phyloP scores from a whole-genome alignment of 2,888 invertebrate species.

The Physocephala rufipes region DNA sequence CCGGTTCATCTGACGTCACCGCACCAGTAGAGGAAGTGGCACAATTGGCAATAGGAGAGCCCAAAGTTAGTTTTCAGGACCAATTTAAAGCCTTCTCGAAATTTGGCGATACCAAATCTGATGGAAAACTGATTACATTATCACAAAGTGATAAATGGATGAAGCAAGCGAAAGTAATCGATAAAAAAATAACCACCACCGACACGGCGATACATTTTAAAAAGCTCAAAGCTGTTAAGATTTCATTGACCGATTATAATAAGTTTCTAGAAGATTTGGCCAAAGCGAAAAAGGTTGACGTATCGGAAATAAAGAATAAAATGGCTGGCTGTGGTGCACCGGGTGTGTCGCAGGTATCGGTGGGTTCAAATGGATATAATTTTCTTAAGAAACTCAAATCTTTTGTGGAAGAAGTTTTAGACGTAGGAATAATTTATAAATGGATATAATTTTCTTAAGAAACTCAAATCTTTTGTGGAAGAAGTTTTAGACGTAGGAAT shows the following conservation, averaged over 20 bases:
- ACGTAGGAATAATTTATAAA: not conserved
- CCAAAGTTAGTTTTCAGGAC: constrained; percentile 69
- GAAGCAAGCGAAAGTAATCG: constrained; percentile 88
- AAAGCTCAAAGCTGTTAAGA: constrained; percentile 84
- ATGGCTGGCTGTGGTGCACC: constrained; percentile 83
- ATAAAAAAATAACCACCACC: constrained; percentile 86
- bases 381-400: not conserved
- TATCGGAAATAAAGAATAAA: constrained; percentile 82
- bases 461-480: not conserved
- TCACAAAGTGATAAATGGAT: constrained; percentile 94
- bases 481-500: not conserved
- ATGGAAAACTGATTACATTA: constrained; percentile 85
- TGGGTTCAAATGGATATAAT: constrained; percentile 37
- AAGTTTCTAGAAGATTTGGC: constrained; percentile 87
- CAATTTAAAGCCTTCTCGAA: constrained; percentile 84
- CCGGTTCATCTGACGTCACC: constrained; percentile 43
- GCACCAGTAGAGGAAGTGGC: constrained; percentile 61
- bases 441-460: not conserved
- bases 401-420: not conserved
- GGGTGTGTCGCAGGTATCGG: constrained; percentile 67
- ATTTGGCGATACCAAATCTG: constrained; percentile 87
- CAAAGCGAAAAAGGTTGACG: constrained; percentile 82
- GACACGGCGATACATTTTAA: constrained; percentile 92
- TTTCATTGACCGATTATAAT: constrained; percentile 80
- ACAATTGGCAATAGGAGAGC: constrained; percentile 61